Evolutionary conservation across 2,113 vertebrate genomes (phyloP), one percentile per base, ranked within the genome.

Genomic region (Pardalotus punctatus): DNA sequence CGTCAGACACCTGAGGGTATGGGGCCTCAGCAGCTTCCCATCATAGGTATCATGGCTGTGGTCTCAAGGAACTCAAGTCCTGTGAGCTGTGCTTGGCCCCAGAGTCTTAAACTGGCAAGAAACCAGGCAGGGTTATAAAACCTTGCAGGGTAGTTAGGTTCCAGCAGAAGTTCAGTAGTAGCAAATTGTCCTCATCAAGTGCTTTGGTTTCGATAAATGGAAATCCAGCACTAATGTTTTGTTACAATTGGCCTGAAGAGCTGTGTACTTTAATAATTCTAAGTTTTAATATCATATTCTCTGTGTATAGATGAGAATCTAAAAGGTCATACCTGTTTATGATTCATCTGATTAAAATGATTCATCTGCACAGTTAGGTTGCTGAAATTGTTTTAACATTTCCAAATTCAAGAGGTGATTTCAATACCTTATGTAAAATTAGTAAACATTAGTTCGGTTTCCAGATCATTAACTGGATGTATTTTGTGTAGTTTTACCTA

Each of bases 271-370:
- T 45, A 77, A 42, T 94, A 2, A 42, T 72, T 92, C 50, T 38
- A 62, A 93, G 66, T 25, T 77, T 47, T 70, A 86, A 17, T 93
- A 54, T 38, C 9, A 1, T 70, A 80, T 69, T 93, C 54, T 88
- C 58, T 82, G 31, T 90, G 79, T 90, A 25, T 86, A 90, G 89
- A 84, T 66, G 56, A 84, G 81, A 81, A 84, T 82, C 42, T 86
- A 28, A 78, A 93, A 93, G 74, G 86, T 94, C 76, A 58, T 80
- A 50, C 27, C 50, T 79, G 38, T 82, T 93, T 88, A 74, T 69
- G 58, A 50, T 73, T 92, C 71, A 45, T 93, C 76, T 82, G 70
- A 92, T 90, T 91, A 77, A 90, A 85, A 88, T 92, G 22, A 67
- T 85, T 94, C 53, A 82, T 69, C 70, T 69, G 31, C 62, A 31